phyloP scores from a whole-genome alignment of 2,888 invertebrate genomes.

The Scaptomyza cyrtandrae region DNA sequence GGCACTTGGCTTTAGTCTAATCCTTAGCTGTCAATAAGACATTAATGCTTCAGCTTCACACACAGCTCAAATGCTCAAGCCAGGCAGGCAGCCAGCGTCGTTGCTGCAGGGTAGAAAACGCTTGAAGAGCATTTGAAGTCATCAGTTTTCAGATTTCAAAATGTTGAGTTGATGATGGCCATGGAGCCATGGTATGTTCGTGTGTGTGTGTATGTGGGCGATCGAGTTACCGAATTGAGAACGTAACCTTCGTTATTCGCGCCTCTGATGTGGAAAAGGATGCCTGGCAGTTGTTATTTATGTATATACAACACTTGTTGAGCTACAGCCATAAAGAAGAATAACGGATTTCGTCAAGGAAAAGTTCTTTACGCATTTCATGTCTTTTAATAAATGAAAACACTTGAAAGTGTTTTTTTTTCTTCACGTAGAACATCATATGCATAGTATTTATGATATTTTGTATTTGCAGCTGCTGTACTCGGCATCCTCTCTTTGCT shows the following conservation, averaged over 20 bases:
- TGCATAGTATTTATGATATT: slow-evolving; percentile 50
- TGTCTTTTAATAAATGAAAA: slow-evolving; percentile 21
- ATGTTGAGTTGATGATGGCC: slow-evolving; percentile 22
- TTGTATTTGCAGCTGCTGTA: slow-evolving; percentile 50
- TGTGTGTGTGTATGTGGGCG: slow-evolving; percentile 41
- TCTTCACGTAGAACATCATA: neutral
- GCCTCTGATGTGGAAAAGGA: slow-evolving; percentile 68
- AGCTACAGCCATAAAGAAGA: slow-evolving; percentile 24
- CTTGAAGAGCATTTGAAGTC: slow-evolving; percentile 41
- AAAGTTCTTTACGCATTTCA: slow-evolving; percentile 17
- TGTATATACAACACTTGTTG: slow-evolving; percentile 55
- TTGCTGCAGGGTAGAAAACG: slow-evolving; percentile 14
- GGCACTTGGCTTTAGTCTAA: slow-evolving; percentile 72
- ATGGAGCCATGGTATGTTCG: neutral
- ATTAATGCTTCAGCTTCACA: slow-evolving; percentile 69
- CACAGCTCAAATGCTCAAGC: slow-evolving; percentile 50
- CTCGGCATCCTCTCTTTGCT: slow-evolving; percentile 36
- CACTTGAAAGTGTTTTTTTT: slow-evolving; percentile 32
- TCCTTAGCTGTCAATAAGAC: slow-evolving; percentile 77
- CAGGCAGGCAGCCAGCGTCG: neutral
- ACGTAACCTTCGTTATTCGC: slow-evolving; percentile 38
- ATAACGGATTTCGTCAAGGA: slow-evolving; percentile 1
- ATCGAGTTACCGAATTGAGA: slow-evolving; percentile 64
- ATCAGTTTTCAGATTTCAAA: slow-evolving; percentile 20
- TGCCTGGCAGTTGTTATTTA: slow-evolving; percentile 35